Base-by-base conservation (phyloP, 2,113 vertebrate genomes). In the Boleophthalmus pectinirostris region DNA sequence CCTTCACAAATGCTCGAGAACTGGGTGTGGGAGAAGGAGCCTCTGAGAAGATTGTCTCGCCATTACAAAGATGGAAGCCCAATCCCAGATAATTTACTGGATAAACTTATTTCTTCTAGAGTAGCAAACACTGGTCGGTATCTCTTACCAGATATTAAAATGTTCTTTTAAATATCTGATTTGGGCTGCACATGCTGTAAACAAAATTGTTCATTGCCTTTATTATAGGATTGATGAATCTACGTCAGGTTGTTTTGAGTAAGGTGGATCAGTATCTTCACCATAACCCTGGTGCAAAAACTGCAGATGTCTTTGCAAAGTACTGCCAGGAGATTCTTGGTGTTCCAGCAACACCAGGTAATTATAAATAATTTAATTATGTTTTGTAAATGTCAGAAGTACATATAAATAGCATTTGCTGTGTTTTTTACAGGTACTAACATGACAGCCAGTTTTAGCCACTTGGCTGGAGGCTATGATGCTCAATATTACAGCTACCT, bases 1-100 rank as follows among this genome's bases (percentile, higher is more conserved):
- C 96, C 97, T 1, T 99, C 97, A 53, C 97, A 99, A 89, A 95
- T 98, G 96, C 94, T 99, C 73, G 97, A 99, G 88, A 99, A 98
- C 80, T 99, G 97, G 97, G 96, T 96, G 3, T 99, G 97, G 96
- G 95, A 99, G 83, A 93, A 93, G 71, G 95, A 96, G 80, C 93
- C 96, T 2, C 92, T 99, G 13, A 94, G 90, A 67, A 94, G 94
- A 80, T 92, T 99, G 92, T 98, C 97, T 15, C 90, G 89, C 60
- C 97, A 99, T 90, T 98, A 97, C 87, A 95, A 90, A 85, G 94
- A 98, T 25, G 92, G 94, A 49, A 95, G 87, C 33, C 88, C 90
- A 0, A 92, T 99, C 82, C 93, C 91, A 45, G 95, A 96, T 9
- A 35, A 79, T 29, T 87, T 97, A 5, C 93, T 97, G 23, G 92